These are phyloP conservation scores for Gasteruption jaculator DNA, from an alignment of 2,888 invertebrate genomes.

Conservation along the genomic window DNA sequence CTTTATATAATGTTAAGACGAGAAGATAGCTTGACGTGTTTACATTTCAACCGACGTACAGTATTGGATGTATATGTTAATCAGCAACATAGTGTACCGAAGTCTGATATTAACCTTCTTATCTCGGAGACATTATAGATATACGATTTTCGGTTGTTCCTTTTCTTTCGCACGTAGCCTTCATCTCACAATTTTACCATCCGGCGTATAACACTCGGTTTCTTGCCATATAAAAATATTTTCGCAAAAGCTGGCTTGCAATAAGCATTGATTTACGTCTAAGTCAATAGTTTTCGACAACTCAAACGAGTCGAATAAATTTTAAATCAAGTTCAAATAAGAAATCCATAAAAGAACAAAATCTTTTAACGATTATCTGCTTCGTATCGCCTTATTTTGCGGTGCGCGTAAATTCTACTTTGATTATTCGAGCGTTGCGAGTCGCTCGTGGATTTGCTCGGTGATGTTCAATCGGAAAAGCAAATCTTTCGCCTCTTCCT, in stretches of 20 bases:
- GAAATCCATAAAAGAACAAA: conserved; percentile 48
- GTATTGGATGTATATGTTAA: conserved; percentile 47
- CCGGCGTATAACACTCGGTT: background rate
- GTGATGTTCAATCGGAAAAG: conserved; percentile 47
- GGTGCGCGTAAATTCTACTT: conserved; percentile 31
- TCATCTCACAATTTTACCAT: conserved; percentile 4
- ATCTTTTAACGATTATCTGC: conserved; percentile 43
- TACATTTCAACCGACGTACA: conserved; percentile 38
- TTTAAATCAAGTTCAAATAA: conserved; percentile 48
- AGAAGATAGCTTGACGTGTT: conserved; percentile 43
- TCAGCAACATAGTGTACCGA: conserved; percentile 44
- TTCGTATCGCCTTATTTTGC: conserved; percentile 10
- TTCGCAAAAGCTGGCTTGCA: no score
- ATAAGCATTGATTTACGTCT: no score
- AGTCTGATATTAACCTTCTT: conserved; percentile 42
- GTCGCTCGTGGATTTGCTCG: conserved; percentile 37
- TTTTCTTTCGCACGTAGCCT: no score
- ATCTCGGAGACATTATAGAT: no score
- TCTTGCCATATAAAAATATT: no score
- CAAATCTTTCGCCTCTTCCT: conserved; percentile 42
- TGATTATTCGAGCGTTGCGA: conserved; percentile 47
- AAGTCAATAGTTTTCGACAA: no score
- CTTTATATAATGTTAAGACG: conserved; percentile 38
- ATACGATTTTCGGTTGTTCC: no score
- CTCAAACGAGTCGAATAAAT: no score